phyloP scores from a whole-genome alignment of 2,888 invertebrate genomes.

The Charanyca ferruginea region DNA sequence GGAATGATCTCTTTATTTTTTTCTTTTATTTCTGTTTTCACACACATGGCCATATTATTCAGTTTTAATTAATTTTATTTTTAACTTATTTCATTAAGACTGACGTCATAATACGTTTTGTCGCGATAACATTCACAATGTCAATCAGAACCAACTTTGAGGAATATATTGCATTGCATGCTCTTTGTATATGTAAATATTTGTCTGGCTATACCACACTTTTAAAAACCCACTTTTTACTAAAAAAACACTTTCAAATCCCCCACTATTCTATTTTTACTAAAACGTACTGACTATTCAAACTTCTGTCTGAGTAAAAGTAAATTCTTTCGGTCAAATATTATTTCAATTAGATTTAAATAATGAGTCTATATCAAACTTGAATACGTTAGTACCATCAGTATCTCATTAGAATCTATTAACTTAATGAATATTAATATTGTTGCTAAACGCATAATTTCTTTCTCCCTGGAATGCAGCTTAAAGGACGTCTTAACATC shows the following conservation, averaged over 20 bases:
- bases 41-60: conserved; percentile 73
- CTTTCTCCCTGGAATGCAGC: conserved; percentile 86
- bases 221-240: conserved; percentile 16
- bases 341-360: neutral
- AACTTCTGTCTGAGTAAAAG: neutral
- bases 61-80: conserved; percentile 56
- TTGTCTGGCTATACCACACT: conserved; percentile 39
- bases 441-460: conserved; percentile 71
- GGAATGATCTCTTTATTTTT: conserved; percentile 17
- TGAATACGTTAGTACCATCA: conserved; percentile 15
- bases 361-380: no score
- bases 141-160: conserved; percentile 83
- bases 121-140: conserved; percentile 12
- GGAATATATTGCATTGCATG: conserved; percentile 80
- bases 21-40: conserved; percentile 56
- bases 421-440: conserved; percentile 24
- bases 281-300: neutral
- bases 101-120: neutral
- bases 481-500: conserved; percentile 84
- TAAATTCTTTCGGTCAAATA: neutral
- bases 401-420: conserved; percentile 15
- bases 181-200: conserved; percentile 63
- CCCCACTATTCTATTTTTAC: neutral
- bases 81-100: conserved; percentile 4
- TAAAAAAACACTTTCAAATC: conserved; percentile 5